Base-by-base conservation (phyloP, 2,113 vertebrate species). In the Poecile atricapillus region DNA sequence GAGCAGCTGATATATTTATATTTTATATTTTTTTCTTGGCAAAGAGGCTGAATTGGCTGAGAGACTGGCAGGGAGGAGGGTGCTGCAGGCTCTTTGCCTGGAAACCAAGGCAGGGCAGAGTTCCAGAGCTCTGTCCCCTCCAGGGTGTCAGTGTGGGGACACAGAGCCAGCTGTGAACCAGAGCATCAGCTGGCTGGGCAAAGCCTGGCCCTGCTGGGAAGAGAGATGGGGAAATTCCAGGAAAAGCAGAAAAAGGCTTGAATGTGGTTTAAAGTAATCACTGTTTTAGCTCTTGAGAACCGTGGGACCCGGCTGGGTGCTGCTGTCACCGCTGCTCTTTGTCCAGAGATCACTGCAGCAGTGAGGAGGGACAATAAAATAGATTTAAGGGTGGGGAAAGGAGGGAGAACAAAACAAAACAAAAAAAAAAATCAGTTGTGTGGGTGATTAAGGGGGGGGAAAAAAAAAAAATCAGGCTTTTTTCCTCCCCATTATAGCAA, bases 261-360 rank as follows among this genome's bases (percentile, higher is more conserved):
- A 25, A 47, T 39, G 63, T 68, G 31, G 60, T 68, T 65, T 16
- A 21, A 89, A 76, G 39, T 13, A 41, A 59, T 6, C 46, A 3
- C 37, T 67, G 0, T 49, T 71, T 59, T 23, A 46, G 20, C 7
- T 67, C 10, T 52, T 25, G 78, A n/a, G 53, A 15, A 5, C 15
- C 0, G 0, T 37, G 64, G 70, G 79, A 33, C 20, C 0, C 0
- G 63, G 41, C 49, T 81, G 63, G 63, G 22, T 20, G 30, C 59
- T 68, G 77, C 69, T 64, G 58, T 58, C 24, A 4, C 24, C 0
- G 0, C 8, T 55, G 74, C 25, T 85, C 47, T 43, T 37, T 55
- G 31, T 50, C 43, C 52, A 0, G 0, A 5, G 65, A 39, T 39
- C 44, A 4, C 62, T 55, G 28, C 22, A 44, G 25, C 58, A 27